These are phyloP conservation scores for Cheilosia scutellata DNA, from an alignment of 2,888 invertebrate genomes.

Conservation along the genomic window DNA sequence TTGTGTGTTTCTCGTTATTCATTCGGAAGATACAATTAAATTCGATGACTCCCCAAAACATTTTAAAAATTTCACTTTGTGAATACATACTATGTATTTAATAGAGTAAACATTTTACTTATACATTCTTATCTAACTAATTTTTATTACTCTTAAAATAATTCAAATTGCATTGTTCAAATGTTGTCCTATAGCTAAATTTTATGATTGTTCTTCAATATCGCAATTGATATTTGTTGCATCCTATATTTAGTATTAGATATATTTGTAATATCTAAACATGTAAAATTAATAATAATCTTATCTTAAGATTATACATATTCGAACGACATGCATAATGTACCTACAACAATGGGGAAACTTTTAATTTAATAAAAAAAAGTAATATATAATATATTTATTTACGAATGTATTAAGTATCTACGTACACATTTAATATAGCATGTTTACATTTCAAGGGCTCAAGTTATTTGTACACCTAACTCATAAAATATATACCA, in stretches of 20 bases:
- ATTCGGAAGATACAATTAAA: conserved; percentile 17
- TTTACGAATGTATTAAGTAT: no score
- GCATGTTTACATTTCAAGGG: no score
- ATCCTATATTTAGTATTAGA: conserved; percentile 7
- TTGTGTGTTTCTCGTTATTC: not conserved
- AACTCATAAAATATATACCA: no score
- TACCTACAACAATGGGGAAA: no score
- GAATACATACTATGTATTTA: conserved; percentile 16
- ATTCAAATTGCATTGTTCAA: conserved; percentile 45
- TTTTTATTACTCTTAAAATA: conserved; percentile 18
- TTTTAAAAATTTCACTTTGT: conserved; percentile 13
- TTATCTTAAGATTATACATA: not conserved
- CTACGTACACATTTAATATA: no score
- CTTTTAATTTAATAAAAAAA: no score
- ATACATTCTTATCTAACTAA: conserved; percentile 29
- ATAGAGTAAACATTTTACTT: conserved; percentile 33
- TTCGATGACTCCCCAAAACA: conserved; percentile 47
- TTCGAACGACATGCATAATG: no score
- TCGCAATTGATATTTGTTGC: conserved; percentile 65
- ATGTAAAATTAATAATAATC: conserved; percentile 48
- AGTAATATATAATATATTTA: no score
- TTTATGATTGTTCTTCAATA: conserved; percentile 59
- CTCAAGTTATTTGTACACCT: no score
- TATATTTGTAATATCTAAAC: conserved; percentile 65
- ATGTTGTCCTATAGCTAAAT: conserved; percentile 52